Evolutionary conservation across 2,797 vertebrate species (phyloP).

Genomic region (Monodelphis domestica): DNA sequence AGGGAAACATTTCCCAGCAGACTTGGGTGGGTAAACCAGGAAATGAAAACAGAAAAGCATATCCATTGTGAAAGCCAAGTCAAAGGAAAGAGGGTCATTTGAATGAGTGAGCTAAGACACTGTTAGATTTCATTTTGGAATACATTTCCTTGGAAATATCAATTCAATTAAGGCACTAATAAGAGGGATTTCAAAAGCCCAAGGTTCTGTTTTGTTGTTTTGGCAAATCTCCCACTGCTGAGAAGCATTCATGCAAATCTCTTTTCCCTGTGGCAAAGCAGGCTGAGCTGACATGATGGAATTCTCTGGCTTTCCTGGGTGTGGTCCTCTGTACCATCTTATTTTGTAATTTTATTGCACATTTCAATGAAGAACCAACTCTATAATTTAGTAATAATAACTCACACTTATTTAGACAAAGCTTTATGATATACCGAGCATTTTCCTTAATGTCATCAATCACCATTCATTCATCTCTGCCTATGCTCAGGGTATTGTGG

Average conservation of each 20-base stretch:
- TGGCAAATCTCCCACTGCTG: conserved; percentile 16
- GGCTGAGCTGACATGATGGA: neutral
- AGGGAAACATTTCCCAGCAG: conserved; percentile 65
- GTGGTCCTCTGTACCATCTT: neutral
- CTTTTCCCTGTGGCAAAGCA: conserved; percentile 24
- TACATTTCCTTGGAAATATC: conserved; percentile 59
- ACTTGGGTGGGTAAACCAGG: conserved; percentile 51
- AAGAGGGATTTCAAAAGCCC: conserved; percentile 55
- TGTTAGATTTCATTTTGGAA: conserved; percentile 65
- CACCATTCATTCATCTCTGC: neutral
- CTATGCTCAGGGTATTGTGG: neutral
- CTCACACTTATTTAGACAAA: neutral
- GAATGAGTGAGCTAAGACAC: conserved; percentile 44
- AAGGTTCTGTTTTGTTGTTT: conserved; percentile 57
- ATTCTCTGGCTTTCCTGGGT: neutral
- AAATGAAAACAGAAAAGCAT: conserved; percentile 63
- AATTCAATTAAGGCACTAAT: conserved; percentile 55
- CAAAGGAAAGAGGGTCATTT: conserved; percentile 40
- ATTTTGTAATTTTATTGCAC: conserved; percentile 38
- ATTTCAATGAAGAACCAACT: conserved; percentile 27
- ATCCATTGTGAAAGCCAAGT: neutral
- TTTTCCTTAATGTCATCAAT: neutral
- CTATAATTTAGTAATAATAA: conserved; percentile 29
- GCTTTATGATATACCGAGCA: neutral
- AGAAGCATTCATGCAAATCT: conserved; percentile 39